Evolutionary conservation across 1,140 invertebrate species (phyloP), one percentile per base, ranked within the genome.

Genomic region (Archegozetes longisetosus): DNA sequence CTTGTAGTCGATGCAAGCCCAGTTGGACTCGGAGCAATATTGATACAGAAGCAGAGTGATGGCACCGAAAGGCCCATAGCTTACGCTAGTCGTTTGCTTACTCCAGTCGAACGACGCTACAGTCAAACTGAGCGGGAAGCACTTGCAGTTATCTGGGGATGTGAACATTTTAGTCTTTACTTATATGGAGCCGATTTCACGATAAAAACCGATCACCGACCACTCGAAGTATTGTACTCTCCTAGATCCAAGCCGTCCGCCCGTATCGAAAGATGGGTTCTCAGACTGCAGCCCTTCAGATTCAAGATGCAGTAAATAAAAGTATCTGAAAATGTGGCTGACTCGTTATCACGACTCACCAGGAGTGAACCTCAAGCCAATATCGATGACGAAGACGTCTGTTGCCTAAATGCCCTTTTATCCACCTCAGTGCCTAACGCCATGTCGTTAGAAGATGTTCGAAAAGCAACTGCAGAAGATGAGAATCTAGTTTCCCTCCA

Each of bases 121-220:
- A 67, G 65, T 1, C 72, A 71, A 13, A 72, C 68, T 26, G 74
- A 78, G 62, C 65, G 66, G 47, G 72, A 76, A 65, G 67, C 64
- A 24, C 58, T 74, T 24, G 73, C 69, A 6, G 62, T 74, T 12
- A 66, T 73, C 17, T 75, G 66, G 66, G 68, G 69, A 2, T 65
- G 72, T 27, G 64, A 72, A 59, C 71, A 73, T 52, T 76, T 75
- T 61, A 62, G 70, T 9, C 17, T 24, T 22, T 60, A 58, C 50
- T 24, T 58, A n/a, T n/a, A n/a, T n/a, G 40, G n/a, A 46, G n/a
- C 12, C 40, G 12, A 13, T 12, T n/a, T n/a, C n/a, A n/a, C n/a
- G n/a, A n/a, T n/a, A n/a, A n/a, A n/a, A n/a, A n/a, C n/a, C n/a
- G n/a, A n/a, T n/a, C n/a, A n/a, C n/a, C n/a, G n/a, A n/a, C n/a